Percentiles rank a stretch among this genome's conserved stretches.
These are phyloP conservation scores for Scelioninae gen. 2 DNA, from an alignment of 2,888 invertebrate genomes.

Conservation along the genomic window DNA sequence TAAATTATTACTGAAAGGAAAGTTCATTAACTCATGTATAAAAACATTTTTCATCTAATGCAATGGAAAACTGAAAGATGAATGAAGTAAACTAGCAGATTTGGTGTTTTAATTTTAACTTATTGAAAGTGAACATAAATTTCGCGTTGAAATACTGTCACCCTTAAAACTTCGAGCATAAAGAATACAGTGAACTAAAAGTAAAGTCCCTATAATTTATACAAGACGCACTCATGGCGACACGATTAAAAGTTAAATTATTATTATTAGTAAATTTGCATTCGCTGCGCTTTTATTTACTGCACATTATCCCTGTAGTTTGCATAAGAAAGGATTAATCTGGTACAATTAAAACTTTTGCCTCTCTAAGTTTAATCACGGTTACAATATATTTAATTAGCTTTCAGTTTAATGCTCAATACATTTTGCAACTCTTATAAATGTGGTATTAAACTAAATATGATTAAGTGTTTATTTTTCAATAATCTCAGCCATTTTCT, in stretches of 20 bases:
- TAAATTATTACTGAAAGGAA: too few relatives aligned
- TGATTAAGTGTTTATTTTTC: too few relatives aligned
- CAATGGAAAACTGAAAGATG: too few relatives aligned
- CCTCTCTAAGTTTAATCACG: too few relatives aligned
- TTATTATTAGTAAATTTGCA: slow-evolving; percentile 24
- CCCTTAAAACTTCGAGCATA: slow-evolving; percentile 46
- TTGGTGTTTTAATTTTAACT: slow-evolving; percentile 49
- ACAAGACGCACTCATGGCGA: slow-evolving; percentile 10
- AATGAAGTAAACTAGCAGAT: too few relatives aligned
- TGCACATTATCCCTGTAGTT: background rate
- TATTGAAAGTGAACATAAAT: slow-evolving; percentile 44
- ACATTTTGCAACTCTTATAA: too few relatives aligned
- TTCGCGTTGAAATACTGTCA: slow-evolving; percentile 34
- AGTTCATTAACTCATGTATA: too few relatives aligned
- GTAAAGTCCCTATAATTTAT: slow-evolving; percentile 41
- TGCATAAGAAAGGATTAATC: slow-evolving; percentile 4
- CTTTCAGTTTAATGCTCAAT: too few relatives aligned
- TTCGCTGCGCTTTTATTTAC: slow-evolving; percentile 10
- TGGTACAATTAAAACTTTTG: background rate
- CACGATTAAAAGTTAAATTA: slow-evolving; percentile 34
- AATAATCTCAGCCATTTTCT: too few relatives aligned
- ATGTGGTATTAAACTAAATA: too few relatives aligned
- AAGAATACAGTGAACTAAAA: slow-evolving; percentile 39
- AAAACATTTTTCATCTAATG: too few relatives aligned
- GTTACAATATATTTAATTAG: too few relatives aligned